These are phyloP conservation scores for Pocillopora meandrina DNA, from an alignment of 92 coral and sea anemone genomes.

Conservation along the genomic window DNA sequence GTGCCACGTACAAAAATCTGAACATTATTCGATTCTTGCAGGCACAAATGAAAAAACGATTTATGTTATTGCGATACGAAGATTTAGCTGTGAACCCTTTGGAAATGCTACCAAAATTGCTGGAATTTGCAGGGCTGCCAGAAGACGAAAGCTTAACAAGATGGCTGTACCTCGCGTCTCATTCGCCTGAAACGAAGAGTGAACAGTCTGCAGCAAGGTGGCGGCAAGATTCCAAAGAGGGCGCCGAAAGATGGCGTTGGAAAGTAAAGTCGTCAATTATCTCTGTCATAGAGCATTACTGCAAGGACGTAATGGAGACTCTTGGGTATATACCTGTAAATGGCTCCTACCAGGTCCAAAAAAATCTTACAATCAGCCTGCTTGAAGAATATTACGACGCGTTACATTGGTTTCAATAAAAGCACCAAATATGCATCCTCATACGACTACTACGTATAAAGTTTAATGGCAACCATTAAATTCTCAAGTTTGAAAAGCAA, in stretches of 20 bases:
- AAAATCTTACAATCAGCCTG: slow-evolving; percentile 12
- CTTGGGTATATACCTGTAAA: slow-evolving; percentile 34
- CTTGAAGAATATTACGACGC: slow-evolving; percentile 8
- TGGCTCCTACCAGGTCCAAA: slow-evolving; percentile 18
- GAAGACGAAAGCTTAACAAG: not conserved
- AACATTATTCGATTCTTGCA: slow-evolving; percentile 1
- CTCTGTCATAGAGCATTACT: slow-evolving; percentile 28
- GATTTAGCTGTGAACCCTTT: slow-evolving; percentile 42
- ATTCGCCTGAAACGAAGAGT: slow-evolving; percentile 8
- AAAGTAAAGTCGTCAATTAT: slow-evolving; percentile 14
- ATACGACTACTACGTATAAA: not conserved
- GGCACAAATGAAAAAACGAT: not conserved
- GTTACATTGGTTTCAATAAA: not conserved
- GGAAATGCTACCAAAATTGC: slow-evolving; percentile 11
- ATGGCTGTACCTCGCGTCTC: slow-evolving; percentile 31
- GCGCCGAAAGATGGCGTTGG: slow-evolving; percentile 43
- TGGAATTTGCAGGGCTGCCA: slow-evolving; percentile 29
- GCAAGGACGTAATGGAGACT: slow-evolving; percentile 23
- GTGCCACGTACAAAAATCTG: slow-evolving; percentile 18
- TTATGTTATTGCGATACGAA: slow-evolving; percentile 43
- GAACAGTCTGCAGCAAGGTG: not conserved
- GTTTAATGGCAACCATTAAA: no score
- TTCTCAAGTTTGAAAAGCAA: no score
- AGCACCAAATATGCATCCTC: not conserved
- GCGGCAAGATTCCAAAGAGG: slow-evolving; percentile 23